Evolutionary conservation across 1,140 invertebrate species (phyloP).

Genomic region (Adelges cooleyi): DNA sequence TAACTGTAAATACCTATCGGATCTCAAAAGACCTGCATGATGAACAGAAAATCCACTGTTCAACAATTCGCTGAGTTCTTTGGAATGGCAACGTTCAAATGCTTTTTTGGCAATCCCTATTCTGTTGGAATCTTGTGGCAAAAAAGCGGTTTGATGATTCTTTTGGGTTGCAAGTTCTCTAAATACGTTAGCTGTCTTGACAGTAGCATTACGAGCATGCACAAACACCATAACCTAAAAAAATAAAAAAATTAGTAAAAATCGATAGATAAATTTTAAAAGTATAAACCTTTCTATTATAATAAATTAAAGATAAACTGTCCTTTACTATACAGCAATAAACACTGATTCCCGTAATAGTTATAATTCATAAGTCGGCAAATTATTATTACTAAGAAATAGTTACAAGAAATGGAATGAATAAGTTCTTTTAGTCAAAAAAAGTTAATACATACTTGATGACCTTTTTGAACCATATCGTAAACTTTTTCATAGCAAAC

Average conservation of each 20-base stretch:
- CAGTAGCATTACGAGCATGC: constrained; percentile 91
- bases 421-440: constrained; percentile 28
- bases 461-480: constrained; percentile 73
- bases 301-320: too few species aligned
- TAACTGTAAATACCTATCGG: constrained; percentile 51
- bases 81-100: constrained; percentile 59
- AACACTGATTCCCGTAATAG: too few species aligned
- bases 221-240: constrained; percentile 94
- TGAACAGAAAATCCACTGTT: constrained; percentile 83
- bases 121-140: constrained; percentile 49
- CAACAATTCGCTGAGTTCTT: constrained; percentile 69
- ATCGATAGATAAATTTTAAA: too few species aligned
- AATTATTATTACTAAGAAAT: too few species aligned
- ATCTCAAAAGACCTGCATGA: constrained; percentile 87
- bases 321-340: too few species aligned
- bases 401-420: too few species aligned
- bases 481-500: constrained; percentile 89
- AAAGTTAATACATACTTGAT: constrained; percentile 56
- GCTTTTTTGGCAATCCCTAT: constrained; percentile 50
- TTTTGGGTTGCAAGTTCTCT: constrained; percentile 64
- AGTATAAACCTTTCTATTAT: too few species aligned
- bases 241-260: constrained; percentile 7
- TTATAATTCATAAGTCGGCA: too few species aligned
- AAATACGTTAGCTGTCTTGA: constrained; percentile 67
- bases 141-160: constrained; percentile 55